Evolutionary conservation across 2,888 invertebrate species (phyloP), one percentile per base, ranked within the genome.

Genomic region (Aspidiotus rigidus): DNA sequence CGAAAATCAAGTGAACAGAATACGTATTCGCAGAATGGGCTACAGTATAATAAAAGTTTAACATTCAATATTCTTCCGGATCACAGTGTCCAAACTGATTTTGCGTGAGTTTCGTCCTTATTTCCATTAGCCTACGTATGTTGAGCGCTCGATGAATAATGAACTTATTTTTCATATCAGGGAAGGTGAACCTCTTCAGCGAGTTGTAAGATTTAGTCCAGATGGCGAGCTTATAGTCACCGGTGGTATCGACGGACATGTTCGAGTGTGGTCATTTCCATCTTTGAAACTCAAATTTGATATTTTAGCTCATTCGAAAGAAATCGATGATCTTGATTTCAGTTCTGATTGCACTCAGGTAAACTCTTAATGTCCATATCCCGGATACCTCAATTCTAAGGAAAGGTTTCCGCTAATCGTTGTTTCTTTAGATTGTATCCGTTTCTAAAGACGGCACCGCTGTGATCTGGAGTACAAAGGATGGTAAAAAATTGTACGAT

Each of bases 321-420:
- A 96, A 83, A 89, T 97, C 73, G 96, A 96, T 76, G 96, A 96
- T 78, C 78, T 97, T 67, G 94, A 95, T 80, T 90, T 96, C 77
- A 91, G 90, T 79, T 87, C 89, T 2, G 85, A 86, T 76, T 87
- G 88, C 72, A 84, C 84, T 72, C 76, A 71, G 73, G 75, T 76
- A 71, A 70, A 69, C 71, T 41, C 28, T 28, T 5, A 28, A 28
- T 28, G 28, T 28, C n/a, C 28, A 28, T 28, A 28, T 28, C 1
- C 28, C 28, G 28, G 28, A 28, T 28, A 28, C 28, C 28, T 28
- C 28, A 5, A 28, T 28, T 28, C 28, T 28, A 28, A 28, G 28
- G 28, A 28, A 28, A 28, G 28, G 28, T 28, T 28, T 5, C 28
- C 28, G 28, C 28, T 28, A 28, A 28, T 28, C 28, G 5, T 5